Evolutionary conservation across 2,888 invertebrate species (phyloP), one percentile per base, ranked within the genome.

Genomic region (Eubasilissa splendida): DNA sequence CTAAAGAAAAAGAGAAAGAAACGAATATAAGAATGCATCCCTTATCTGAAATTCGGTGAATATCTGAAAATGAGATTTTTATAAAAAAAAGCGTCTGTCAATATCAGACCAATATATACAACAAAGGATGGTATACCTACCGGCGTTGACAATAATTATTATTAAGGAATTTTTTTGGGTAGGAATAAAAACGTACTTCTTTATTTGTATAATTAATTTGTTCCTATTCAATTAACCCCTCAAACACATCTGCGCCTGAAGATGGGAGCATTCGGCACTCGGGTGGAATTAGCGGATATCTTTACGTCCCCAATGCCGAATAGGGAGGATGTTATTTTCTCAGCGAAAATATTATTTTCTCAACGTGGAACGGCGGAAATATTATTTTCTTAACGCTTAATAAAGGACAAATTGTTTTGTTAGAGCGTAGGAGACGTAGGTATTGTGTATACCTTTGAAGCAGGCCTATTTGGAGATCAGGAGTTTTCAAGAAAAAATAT

Each of bases 371-470:
- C n/a, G 63, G 63, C 63, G 63, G 42, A 42, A 63, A 63, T 33
- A 63, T 63, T 63, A 63, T 63, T 63, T 63, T 63, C 63, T 63
- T 63, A 63, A 33, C 63, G 63, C 63, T 33, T 63, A 33, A 63
- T 63, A 63, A 33, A 63, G 63, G 63, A 63, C 63, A 63, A 63
- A 63, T 63, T 63, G 42, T 63, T 63, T 63, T 63, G 12, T 63
- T 42, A 42, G 63, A 63, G 63, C 33, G 63, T 14, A 14, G 63
- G 42, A 63, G 42, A 63, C 33, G 63, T 63, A 33, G 31, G 42
- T 42, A 42, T 42, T 42, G 42, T 42, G 42, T 42, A 7, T 42
- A 42, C 42, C 42, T 42, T 42, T 7, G 42, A 42, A 42, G 42
- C 4, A 42, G 42, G 42, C 42, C 42, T 42, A 42, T 42, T 42